Evolutionary conservation across 2,888 invertebrate species (phyloP).

Genomic region (Barypeithes pellucidus): DNA sequence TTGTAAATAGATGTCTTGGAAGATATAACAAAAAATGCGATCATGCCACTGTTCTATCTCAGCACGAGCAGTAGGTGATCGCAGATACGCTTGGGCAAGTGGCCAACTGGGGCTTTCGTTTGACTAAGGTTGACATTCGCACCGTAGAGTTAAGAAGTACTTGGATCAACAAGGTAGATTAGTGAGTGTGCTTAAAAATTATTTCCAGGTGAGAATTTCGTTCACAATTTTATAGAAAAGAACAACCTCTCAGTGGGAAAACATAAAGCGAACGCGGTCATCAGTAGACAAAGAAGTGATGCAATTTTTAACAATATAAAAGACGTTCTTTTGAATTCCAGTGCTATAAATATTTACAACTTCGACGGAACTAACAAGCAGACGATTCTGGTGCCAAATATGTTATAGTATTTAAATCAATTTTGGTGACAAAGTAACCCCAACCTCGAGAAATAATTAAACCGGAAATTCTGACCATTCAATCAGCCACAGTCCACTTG

Average conservation of each 20-base stretch:
- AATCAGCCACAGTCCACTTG: too few relatives aligned
- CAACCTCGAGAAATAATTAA: too few relatives aligned
- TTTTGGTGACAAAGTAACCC: too few relatives aligned
- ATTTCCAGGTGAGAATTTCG: not conserved
- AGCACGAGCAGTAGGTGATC: not conserved
- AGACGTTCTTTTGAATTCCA: conserved; percentile 14
- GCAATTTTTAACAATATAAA: conserved; percentile 29
- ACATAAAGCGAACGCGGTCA: conserved; percentile 28
- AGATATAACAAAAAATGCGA: too few relatives aligned
- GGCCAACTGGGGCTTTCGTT: conserved; percentile 26
- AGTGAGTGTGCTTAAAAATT: not conserved
- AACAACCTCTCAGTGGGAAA: conserved; percentile 26
- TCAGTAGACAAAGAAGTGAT: conserved; percentile 24
- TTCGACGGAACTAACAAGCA: conserved; percentile 67
- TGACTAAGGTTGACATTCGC: conserved; percentile 27
- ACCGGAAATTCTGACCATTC: too few relatives aligned
- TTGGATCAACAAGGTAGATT: conserved; percentile 17
- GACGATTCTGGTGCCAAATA: conserved; percentile 62
- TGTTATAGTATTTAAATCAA: conserved; percentile 50
- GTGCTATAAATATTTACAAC: conserved; percentile 55
- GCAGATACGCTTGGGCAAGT: not conserved
- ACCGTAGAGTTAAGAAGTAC: conserved; percentile 23
- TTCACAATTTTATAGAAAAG: conserved; percentile 16
- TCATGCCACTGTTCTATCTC: not conserved
- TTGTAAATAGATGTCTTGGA: too few relatives aligned